phyloP scores from a whole-genome alignment of 2,113 vertebrate species.

The Daphoenositta chrysoptera region DNA sequence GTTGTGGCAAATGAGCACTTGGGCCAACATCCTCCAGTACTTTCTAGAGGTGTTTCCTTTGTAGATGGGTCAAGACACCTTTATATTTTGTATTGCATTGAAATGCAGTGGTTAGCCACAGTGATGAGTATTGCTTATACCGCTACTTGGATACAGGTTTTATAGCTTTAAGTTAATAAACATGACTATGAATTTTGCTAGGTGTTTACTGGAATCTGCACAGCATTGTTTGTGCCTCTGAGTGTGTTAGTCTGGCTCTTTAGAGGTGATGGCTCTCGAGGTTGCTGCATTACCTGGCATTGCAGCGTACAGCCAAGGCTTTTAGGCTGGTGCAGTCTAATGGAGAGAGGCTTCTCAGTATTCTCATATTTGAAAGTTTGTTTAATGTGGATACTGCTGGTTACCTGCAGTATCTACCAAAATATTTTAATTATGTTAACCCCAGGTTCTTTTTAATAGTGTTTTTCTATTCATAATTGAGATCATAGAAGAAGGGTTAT shows the following conservation, averaged over 20 bases:
- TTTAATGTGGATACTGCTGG: neutral
- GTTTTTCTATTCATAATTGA: neutral
- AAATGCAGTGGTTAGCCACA: neutral
- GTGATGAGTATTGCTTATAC: constrained; percentile 16
- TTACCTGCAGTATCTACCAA: neutral
- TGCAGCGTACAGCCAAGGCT: neutral
- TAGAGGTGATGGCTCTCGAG: neutral
- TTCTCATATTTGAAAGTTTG: neutral
- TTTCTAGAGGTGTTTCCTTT: neutral
- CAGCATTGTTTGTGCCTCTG: neutral
- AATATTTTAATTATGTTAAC: neutral
- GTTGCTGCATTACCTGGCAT: neutral
- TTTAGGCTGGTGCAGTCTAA: neutral
- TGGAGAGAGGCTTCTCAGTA: neutral
- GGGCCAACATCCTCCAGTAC: neutral
- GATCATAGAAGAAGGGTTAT: neutral
- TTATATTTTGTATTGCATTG: constrained; percentile 26
- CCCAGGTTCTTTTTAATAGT: neutral
- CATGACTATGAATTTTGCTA: constrained; percentile 32
- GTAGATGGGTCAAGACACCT: neutral
- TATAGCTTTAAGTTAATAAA: constrained; percentile 45
- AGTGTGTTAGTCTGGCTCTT: neutral
- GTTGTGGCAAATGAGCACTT: neutral
- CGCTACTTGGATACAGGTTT: neutral
- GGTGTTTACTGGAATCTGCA: neutral